phyloP scores from a whole-genome alignment of 1,140 invertebrate species.

The Potamilus streckersoni region DNA sequence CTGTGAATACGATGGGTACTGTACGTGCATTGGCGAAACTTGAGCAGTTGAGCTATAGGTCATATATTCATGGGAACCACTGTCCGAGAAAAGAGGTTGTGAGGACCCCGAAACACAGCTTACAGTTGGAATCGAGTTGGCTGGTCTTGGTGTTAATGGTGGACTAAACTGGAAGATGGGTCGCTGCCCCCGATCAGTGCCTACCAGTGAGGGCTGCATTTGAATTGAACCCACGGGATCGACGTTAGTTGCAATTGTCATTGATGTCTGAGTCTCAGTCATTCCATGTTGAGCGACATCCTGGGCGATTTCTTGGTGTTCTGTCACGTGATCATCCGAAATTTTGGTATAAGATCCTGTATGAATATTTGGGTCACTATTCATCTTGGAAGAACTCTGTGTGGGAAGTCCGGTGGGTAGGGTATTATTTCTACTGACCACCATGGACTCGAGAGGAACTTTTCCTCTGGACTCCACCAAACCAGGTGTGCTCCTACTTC shows the following conservation, averaged over 20 bases:
- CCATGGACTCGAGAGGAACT: slow-evolving; percentile 89
- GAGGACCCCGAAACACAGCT: slow-evolving; percentile 18
- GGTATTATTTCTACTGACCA: slow-evolving; percentile 56
- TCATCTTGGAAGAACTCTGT: slow-evolving; percentile 29
- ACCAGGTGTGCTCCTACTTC: slow-evolving; percentile 94
- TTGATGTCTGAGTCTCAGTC: slow-evolving; percentile 21
- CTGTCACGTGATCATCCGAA: slow-evolving; percentile 14
- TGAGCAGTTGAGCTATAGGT: slow-evolving; percentile 16
- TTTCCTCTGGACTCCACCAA: slow-evolving; percentile 90
- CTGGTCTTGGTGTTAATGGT: slow-evolving; percentile 47
- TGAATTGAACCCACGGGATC: slow-evolving; percentile 34
- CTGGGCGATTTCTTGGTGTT: not conserved
- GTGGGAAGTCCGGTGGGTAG: slow-evolving; percentile 72
- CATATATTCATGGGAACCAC: slow-evolving; percentile 6
- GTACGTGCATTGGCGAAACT: slow-evolving; percentile 45
- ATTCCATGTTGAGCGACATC: slow-evolving; percentile 3
- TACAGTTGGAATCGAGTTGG: slow-evolving; percentile 24
- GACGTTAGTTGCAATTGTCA: slow-evolving; percentile 17
- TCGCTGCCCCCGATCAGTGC: slow-evolving; percentile 21
- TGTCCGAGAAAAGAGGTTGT: slow-evolving; percentile 31
- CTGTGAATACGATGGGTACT: slow-evolving; percentile 62
- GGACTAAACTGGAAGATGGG: slow-evolving; percentile 56
- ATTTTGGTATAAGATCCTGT: slow-evolving; percentile 14
- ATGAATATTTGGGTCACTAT: not conserved
- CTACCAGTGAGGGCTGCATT: slow-evolving; percentile 39